Evolutionary conservation across 2,888 invertebrate species (phyloP), one percentile per base, ranked within the genome.

Genomic region (Cistogaster globosa): DNA sequence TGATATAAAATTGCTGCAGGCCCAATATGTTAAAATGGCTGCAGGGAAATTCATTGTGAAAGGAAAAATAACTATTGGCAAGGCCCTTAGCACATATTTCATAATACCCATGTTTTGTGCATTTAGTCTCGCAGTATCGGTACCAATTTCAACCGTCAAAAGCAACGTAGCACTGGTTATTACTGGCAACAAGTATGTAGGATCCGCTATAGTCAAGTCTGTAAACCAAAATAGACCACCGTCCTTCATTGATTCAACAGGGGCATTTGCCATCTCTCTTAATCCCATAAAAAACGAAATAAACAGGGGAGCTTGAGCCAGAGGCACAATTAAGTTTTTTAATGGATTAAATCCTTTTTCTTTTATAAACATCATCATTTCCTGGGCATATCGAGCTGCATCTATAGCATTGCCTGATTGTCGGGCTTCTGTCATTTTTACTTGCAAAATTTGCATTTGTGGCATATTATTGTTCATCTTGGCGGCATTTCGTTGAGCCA

Each of bases 221-320:
- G 94, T 93, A 91, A 99, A 98, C 99, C 99, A 99, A 89, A 94
- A 95, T 1, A 97, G 87, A 0, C 99, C 99, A 42, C 99, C 99
- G 0, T 95, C 93, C 86, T 95, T 94, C 94, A 99, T 94, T 90
- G 98, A 98, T 57, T 97, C 97, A 48, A 99, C 97, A 2, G 98
- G 99, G 42, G 96, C 94, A 89, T 96, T 96, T 1, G 98, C 95
- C 98, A 99, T 98, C 86, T 94, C 93, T 88, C 97, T 94, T 63
- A 99, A 92, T 0, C 96, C 97, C 93, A 97, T 94, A 91, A 98
- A 99, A 91, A 98, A 97, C 0, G 98, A 98, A 86, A 99, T 93
- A 91, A 99, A 99, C 18, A 99, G 93, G 0, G 98, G 98, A 74
- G 97, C 97, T 93, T 97, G 97, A 0, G 95, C 95, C 57, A 97